phyloP scores from a whole-genome alignment of 2,797 vertebrate genomes.

The Gymnocypris eckloni region DNA sequence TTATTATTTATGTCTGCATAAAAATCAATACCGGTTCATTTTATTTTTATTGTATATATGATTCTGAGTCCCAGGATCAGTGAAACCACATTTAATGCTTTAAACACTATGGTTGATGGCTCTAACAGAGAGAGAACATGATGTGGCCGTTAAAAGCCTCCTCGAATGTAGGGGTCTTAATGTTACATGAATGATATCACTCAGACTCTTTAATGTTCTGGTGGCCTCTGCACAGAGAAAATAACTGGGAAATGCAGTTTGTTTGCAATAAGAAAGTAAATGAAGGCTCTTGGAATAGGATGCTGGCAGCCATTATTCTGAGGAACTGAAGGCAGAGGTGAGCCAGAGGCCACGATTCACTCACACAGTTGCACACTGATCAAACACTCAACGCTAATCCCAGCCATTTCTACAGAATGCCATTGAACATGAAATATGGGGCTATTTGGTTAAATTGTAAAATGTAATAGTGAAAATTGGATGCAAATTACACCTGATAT shows the following conservation, averaged over 20 bases:
- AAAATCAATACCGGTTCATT: conserved; percentile 47
- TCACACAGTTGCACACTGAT: conserved; percentile 32
- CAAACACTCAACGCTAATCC: conserved; percentile 34
- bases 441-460: conserved; percentile 50
- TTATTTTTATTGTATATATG: conserved; percentile 48
- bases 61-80: conserved; percentile 44
- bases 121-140: conserved; percentile 43
- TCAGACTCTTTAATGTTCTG: conserved; percentile 23
- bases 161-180: conserved; percentile 24
- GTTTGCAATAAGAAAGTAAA: conserved; percentile 50
- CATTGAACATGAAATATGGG: conserved; percentile 39
- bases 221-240: conserved; percentile 18
- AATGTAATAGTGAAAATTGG: conserved; percentile 40
- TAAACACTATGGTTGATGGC: conserved; percentile 41
- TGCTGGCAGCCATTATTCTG: conserved; percentile 40
- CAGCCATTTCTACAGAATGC: conserved; percentile 48
- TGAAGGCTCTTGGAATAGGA: conserved; percentile 40
- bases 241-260: conserved; percentile 48
- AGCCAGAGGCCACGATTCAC: conserved; percentile 50
- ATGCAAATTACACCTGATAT: conserved; percentile 54
- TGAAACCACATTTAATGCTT: conserved; percentile 32
- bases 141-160: conserved; percentile 16
- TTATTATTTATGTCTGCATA: conserved; percentile 59
- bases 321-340: conserved; percentile 51
- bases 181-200: conserved; percentile 44